These are phyloP conservation scores for Acomys russatus DNA, from an alignment of 2,797 vertebrate genomes.

Conservation along the genomic window DNA sequence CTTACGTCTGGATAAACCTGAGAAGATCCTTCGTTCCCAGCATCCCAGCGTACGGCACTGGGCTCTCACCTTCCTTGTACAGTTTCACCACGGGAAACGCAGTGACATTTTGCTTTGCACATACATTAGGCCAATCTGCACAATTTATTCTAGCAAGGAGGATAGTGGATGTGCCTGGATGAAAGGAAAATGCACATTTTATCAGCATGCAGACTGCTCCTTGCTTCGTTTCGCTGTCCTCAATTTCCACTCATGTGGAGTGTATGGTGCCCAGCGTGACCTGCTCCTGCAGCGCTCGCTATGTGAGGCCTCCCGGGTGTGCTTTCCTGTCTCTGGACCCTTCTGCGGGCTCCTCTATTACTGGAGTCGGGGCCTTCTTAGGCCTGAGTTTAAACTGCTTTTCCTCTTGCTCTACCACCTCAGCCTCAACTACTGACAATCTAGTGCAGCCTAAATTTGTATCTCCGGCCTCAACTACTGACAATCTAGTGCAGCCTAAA, in stretches of 20 bases:
- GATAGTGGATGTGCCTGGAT: conserved; percentile 84
- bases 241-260: background rate
- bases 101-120: conserved; percentile 91
- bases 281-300: background rate
- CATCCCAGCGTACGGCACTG: conserved; percentile 92
- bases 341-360: background rate
- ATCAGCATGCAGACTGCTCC: conserved; percentile 31
- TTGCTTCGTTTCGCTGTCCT: background rate
- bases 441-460: background rate
- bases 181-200: conserved; percentile 64
- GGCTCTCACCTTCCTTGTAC: conserved; percentile 86
- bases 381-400: background rate
- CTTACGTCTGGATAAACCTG: conserved; percentile 95
- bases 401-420: background rate
- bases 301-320: background rate
- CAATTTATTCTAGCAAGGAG: conserved; percentile 92
- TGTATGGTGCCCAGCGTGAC: background rate
- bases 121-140: conserved; percentile 94
- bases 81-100: conserved; percentile 92
- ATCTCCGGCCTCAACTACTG: background rate
- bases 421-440: background rate
- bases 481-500: conserved; percentile 12
- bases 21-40: conserved; percentile 91
- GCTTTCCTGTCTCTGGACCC: background rate
- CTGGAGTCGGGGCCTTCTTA: background rate